Evolutionary conservation across 2,888 invertebrate genomes (phyloP).

Genomic region (Philopedon plagiatum): DNA sequence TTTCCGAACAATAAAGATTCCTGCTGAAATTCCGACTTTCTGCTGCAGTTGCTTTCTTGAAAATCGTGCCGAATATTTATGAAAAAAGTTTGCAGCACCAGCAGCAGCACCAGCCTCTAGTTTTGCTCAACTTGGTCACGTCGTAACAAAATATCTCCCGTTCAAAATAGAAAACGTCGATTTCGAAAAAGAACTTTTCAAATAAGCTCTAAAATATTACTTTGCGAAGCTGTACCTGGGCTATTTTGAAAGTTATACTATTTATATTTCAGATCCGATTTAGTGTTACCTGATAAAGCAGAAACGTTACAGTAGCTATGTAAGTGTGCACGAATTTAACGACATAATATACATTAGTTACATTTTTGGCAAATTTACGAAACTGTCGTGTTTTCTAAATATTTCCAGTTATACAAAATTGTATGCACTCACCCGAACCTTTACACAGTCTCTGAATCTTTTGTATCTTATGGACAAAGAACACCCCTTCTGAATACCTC

Average conservation of each 20-base stretch:
- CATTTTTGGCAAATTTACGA: too few relatives aligned
- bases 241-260: background rate
- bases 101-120: conserved; percentile 41
- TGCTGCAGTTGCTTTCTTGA: conserved; percentile 51
- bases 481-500: too few relatives aligned
- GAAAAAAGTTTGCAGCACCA: conserved; percentile 47
- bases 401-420: too few relatives aligned
- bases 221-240: conserved; percentile 17
- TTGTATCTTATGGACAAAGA: too few relatives aligned
- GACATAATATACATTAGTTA: too few relatives aligned
- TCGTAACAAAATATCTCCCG: conserved; percentile 50
- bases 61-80: conserved; percentile 53
- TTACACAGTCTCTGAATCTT: too few relatives aligned
- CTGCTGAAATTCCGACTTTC: conserved; percentile 50
- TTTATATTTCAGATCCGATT: too few relatives aligned
- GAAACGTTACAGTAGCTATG: too few relatives aligned
- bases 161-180: conserved; percentile 51
- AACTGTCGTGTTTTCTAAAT: too few relatives aligned
- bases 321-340: too few relatives aligned
- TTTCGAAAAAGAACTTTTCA: conserved; percentile 48
- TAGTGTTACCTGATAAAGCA: too few relatives aligned
- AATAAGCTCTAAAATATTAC: conserved; percentile 48
- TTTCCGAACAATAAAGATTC: conserved; percentile 51
- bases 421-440: too few relatives aligned
- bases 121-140: conserved; percentile 51